Evolutionary conservation across 2,797 vertebrate genomes (phyloP), one percentile per base, ranked within the genome.

Genomic region (Halcyon smyrnensis): DNA sequence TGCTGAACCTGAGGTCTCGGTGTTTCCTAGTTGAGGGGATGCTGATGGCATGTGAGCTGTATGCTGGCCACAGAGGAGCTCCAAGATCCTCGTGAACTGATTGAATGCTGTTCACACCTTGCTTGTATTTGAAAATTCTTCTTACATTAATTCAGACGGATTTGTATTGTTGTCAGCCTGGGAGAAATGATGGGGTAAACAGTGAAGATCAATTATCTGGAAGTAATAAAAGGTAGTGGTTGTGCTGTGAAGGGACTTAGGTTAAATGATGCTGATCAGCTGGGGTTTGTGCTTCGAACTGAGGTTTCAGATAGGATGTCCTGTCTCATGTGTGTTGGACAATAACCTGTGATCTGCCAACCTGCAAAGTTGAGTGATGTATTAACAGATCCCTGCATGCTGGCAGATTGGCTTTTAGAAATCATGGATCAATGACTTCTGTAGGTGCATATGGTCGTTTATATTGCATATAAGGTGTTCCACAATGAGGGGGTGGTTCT

Each of bases 1-100:
- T 2, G 4, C 51, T 36, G 51, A 69, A 17, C 39, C n/a, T 0
- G 2, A 21, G 57, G 16, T 17, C 34, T 85, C 0, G 0, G 8
- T 12, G 23, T 15, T 30, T 36, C 48, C 21, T 5, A 1, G 15
- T 32, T 7, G 1, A 1, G 2, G 27, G 27, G n/a, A 1, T 43
- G 17, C 41, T 30, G n/a, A 8, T 53, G 24, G 30, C 30, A 36
- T 11, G 0, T 14, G 48, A 67, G 34, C 48, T 67, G 2, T 13
- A 12, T 1, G 1, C 27, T 37, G 12, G 23, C 48, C 37, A 3
- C 9, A 57, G 30, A 54, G 23, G 46, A 30, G 65, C 12, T 37
- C 32, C 0, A 3, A 57, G 45, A 17, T 17, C 14, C 8, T 2
- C 20, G 14, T 4, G 21, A 62, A 15, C 21, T 18, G 1, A 7